A percentile compares a stretch with the other conserved stretches of the same genome.
phyloP scores from a whole-genome alignment of 2,888 invertebrate genomes.

The Neuroscelio doddi region DNA sequence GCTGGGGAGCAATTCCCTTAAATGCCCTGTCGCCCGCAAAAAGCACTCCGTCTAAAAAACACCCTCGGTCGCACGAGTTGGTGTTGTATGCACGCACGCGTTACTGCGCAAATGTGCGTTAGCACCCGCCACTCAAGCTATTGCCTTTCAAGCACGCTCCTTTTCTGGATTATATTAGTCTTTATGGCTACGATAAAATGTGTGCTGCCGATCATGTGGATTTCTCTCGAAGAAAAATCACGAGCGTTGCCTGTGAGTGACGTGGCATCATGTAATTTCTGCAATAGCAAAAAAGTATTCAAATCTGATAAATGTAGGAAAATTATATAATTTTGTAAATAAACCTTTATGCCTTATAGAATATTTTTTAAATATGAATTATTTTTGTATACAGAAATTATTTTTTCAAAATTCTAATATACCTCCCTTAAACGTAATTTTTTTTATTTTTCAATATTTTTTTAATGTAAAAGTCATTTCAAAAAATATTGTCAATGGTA shows the following conservation, averaged over 20 bases:
- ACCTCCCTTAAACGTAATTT: too few relatives aligned
- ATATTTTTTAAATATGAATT: too few relatives aligned
- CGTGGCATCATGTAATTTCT: constrained; percentile 14
- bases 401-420: too few relatives aligned
- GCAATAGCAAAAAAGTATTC: too few relatives aligned
- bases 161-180: constrained; percentile 65
- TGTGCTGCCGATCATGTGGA: constrained; percentile 61
- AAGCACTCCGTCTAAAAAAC: constrained; percentile 69
- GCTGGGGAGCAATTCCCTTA: constrained; percentile 70
- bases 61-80: constrained; percentile 46
- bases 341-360: too few relatives aligned
- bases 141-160: constrained; percentile 56
- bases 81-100: constrained; percentile 44
- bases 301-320: too few relatives aligned
- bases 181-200: constrained; percentile 66
- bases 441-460: too few relatives aligned
- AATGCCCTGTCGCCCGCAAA: constrained; percentile 70
- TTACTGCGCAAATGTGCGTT: constrained; percentile 48
- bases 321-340: too few relatives aligned
- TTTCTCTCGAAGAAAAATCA: constrained; percentile 49
- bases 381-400: too few relatives aligned
- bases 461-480: too few relatives aligned
- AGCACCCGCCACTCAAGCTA: constrained; percentile 58
- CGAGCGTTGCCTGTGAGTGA: constrained; percentile 33
- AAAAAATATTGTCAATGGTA: too few relatives aligned